A percentile compares a stretch with the other conserved stretches of the same genome.
phyloP scores from a whole-genome alignment of 1,140 invertebrate species.

The Cardiocondyla obscurior region DNA sequence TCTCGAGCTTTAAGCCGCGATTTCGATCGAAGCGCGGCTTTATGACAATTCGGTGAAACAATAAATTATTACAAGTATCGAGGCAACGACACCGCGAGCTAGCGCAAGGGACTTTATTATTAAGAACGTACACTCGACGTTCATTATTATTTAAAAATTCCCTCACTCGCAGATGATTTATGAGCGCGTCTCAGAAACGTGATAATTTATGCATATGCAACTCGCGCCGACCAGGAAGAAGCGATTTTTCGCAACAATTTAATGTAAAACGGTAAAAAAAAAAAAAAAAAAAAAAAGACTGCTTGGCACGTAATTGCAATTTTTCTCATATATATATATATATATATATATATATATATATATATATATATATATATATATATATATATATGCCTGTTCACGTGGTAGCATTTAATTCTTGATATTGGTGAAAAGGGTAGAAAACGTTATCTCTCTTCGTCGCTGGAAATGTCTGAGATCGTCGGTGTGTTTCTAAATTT shows the following conservation, averaged over 20 bases:
- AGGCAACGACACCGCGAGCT: conserved; percentile 3
- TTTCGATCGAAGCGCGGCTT: background rate
- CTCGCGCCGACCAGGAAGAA: background rate
- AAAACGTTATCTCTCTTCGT: background rate
- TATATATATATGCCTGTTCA: too few relatives aligned
- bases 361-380: too few relatives aligned
- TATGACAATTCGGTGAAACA: conserved; percentile 18
- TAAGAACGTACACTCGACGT: background rate
- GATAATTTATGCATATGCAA: background rate
- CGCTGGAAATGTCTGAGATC: background rate
- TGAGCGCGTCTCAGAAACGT: background rate
- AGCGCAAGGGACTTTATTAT: background rate
- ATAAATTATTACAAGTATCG: conserved; percentile 13
- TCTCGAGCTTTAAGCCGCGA: conserved; percentile 40
- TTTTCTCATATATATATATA: background rate
- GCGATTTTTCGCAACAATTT: background rate
- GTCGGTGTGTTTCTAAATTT: background rate
- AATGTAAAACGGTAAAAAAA: background rate
- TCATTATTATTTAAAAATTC: background rate
- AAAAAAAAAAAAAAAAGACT: background rate
- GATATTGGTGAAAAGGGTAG: background rate
- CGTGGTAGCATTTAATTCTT: background rate
- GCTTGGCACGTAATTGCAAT: background rate
- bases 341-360: too few relatives aligned
- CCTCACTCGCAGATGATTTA: conserved; percentile 14